Evolutionary conservation across 2,113 vertebrate species (phyloP).

Genomic region (Triplophysa tibetana): DNA sequence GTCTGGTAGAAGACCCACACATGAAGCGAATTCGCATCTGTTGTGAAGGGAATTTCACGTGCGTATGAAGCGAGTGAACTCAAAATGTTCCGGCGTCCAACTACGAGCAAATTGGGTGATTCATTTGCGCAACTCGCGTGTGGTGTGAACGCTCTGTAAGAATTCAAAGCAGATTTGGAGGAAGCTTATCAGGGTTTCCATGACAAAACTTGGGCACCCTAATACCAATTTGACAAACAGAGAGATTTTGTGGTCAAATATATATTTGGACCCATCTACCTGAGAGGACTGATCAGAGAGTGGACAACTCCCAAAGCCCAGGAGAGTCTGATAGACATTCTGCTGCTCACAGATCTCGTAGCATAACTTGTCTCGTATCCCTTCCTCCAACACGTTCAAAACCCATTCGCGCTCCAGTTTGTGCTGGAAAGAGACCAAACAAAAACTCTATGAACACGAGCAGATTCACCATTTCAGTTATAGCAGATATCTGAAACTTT

Average conservation of each 20-base stretch:
- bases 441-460: not conserved
- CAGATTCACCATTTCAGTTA: no score
- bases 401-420: slow-evolving; percentile 87
- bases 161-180: no score
- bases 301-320: slow-evolving; percentile 84
- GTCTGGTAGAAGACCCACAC: no score
- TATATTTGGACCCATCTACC: slow-evolving; percentile 80
- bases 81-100: no score
- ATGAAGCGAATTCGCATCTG: no score
- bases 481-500: not conserved
- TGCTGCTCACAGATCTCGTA: slow-evolving; percentile 84
- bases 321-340: slow-evolving; percentile 80
- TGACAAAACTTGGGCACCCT: not conserved
- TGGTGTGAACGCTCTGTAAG: no score
- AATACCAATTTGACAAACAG: not conserved
- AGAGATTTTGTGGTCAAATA: not conserved
- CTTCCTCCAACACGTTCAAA: slow-evolving; percentile 80
- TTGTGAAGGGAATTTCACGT: no score
- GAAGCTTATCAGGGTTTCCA: not conserved
- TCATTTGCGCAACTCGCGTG: no score
- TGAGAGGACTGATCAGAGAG: slow-evolving; percentile 79
- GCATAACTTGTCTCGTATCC: slow-evolving; percentile 81
- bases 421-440: slow-evolving; percentile 71
- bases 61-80: no score
- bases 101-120: no score